Percentiles rank a stretch among this genome's conserved stretches.
Conservation (phyloP, 2,797 vertebrate species). For the Helostoma temminkii region DNA sequence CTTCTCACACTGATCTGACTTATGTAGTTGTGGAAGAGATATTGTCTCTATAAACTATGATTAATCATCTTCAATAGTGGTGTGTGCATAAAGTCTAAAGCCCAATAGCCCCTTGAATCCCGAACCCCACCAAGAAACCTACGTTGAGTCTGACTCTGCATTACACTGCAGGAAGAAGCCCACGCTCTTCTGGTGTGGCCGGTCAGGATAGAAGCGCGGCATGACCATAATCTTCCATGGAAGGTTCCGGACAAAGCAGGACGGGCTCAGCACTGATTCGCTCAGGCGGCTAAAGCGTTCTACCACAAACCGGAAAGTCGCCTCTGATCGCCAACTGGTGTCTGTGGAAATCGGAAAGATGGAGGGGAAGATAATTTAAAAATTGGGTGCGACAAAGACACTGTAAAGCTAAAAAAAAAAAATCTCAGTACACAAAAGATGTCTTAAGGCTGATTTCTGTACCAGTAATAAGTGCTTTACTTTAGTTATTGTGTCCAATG, state of each 20-base stretch:
- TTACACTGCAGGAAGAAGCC: constrained; percentile 99
- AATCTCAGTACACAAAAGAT: too few species aligned
- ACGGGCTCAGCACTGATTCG: constrained; percentile 98
- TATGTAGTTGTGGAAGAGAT: too few species aligned
- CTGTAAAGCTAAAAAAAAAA: too few species aligned
- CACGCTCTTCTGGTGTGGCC: constrained; percentile 99
- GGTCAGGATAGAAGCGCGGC: constrained; percentile 98
- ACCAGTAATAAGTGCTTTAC: too few species aligned
- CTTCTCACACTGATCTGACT: too few species aligned
- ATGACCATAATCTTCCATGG: constrained; percentile 99
- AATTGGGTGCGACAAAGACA: too few species aligned
- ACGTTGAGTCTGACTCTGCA: constrained; percentile 99
- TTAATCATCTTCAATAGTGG: background rate
- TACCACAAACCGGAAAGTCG: constrained; percentile 97
- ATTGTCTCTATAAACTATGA: too few species aligned
- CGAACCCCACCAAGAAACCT: constrained; percentile 71
- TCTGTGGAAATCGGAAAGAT: constrained; percentile 79
- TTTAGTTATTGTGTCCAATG: too few species aligned
- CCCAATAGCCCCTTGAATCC: background rate
- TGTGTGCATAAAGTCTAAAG: background rate
- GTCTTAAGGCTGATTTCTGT: too few species aligned
- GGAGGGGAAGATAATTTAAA: too few species aligned
- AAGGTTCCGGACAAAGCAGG: constrained; percentile 98
- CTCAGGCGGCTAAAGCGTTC: constrained; percentile 98
- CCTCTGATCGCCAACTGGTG: constrained; percentile 98